Percentiles rank a stretch among this genome's conserved stretches.
Evolutionary conservation across 2,888 invertebrate species (phyloP).

Genomic region (Gymnocheta viridis): DNA sequence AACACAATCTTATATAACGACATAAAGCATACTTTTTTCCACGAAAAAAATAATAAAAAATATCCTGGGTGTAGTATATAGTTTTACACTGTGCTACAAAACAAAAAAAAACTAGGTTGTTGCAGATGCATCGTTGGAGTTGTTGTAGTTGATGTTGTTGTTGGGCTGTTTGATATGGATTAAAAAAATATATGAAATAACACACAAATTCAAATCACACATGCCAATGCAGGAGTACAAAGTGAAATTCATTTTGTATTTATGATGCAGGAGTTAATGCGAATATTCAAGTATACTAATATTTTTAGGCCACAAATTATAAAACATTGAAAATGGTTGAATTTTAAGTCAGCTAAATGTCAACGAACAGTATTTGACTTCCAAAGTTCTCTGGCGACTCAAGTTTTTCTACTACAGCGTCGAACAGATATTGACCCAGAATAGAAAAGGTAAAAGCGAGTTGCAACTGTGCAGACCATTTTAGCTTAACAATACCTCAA

Average conservation of each 20-base stretch:
- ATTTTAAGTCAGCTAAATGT: neutral
- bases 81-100: neutral
- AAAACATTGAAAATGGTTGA: neutral
- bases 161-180: slow-evolving; percentile 5
- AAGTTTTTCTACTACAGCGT: too few relatives aligned
- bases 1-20: slow-evolving; percentile 57
- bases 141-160: slow-evolving; percentile 16
- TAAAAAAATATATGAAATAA: slow-evolving; percentile 7
- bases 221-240: slow-evolving; percentile 20
- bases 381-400: too few relatives aligned
- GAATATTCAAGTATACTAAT: slow-evolving; percentile 1
- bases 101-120: slow-evolving; percentile 12
- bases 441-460: too few relatives aligned
- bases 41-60: neutral
- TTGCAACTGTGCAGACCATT: too few relatives aligned
- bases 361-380: neutral
- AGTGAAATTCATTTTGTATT: slow-evolving; percentile 4
- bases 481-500: too few relatives aligned
- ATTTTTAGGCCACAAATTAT: neutral
- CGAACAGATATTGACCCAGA: too few relatives aligned
- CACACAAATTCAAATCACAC: slow-evolving; percentile 46
- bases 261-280: neutral
- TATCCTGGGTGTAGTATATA: neutral
- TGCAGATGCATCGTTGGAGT: slow-evolving; percentile 25
- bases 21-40: slow-evolving; percentile 29